Conservation (phyloP, 2,888 invertebrate species). For the Danaus chrysippus region DNA sequence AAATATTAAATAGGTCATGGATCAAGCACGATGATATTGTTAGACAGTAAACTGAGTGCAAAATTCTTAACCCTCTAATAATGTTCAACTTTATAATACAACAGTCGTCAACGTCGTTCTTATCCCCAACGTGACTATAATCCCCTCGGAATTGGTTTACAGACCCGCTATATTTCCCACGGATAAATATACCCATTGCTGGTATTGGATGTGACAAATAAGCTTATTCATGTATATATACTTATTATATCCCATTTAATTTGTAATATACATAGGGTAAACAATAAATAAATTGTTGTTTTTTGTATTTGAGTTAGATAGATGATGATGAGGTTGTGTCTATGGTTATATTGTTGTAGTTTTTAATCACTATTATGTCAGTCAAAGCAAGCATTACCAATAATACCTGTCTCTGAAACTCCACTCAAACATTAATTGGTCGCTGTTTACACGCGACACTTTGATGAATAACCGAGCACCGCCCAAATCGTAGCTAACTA, state of each 20-base stretch:
- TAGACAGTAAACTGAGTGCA: too few relatives aligned
- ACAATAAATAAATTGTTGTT: too few relatives aligned
- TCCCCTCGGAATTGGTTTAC: constrained; percentile 45
- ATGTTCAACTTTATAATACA: constrained; percentile 14
- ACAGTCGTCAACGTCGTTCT: constrained; percentile 32
- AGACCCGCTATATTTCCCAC: constrained; percentile 39
- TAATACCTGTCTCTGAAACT: background rate
- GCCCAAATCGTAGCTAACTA: constrained; percentile 10
- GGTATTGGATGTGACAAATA: constrained; percentile 24
- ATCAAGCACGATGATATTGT: too few relatives aligned
- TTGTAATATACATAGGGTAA: too few relatives aligned
- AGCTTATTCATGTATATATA: constrained; percentile 18
- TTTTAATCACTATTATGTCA: background rate
- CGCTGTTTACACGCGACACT: constrained; percentile 10
- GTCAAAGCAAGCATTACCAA: background rate
- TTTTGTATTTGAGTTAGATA: too few relatives aligned
- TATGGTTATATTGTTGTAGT: background rate
- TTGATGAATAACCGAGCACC: constrained; percentile 12
- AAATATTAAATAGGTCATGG: too few relatives aligned
- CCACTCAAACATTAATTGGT: constrained; percentile 5
- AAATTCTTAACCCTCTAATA: too few relatives aligned
- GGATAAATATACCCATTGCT: constrained; percentile 29
- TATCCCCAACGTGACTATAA: constrained; percentile 40
- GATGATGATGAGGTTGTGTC: too few relatives aligned
- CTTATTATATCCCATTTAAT: background rate